These are phyloP conservation scores for Chaetophractus vellerosus DNA, from an alignment of 2,797 vertebrate species.

Conservation along the genomic window DNA sequence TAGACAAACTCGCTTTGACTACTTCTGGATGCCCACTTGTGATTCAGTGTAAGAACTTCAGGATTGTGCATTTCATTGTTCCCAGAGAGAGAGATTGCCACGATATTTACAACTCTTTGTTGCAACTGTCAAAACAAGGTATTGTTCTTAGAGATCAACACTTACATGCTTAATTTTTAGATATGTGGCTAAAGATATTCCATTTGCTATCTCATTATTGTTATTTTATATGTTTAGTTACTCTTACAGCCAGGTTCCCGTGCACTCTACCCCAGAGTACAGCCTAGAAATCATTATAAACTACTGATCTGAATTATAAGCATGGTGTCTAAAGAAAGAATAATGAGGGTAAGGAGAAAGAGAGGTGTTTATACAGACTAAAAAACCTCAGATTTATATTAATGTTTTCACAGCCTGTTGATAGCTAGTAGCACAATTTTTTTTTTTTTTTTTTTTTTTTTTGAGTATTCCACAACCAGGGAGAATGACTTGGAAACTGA, in stretches of 20 bases:
- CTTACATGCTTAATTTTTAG: not conserved
- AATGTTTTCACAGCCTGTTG: not conserved
- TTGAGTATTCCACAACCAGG: not conserved
- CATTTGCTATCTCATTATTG: conserved; percentile 9
- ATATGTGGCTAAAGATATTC: not conserved
- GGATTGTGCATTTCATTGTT: conserved; percentile 96
- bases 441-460: not conserved
- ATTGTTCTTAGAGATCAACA: conserved; percentile 58
- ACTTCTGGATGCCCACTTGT: conserved; percentile 97
- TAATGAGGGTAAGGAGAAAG: not conserved
- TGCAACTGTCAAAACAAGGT: conserved; percentile 96
- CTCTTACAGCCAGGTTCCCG: not conserved
- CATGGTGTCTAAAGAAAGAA: not conserved
- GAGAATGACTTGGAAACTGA: conserved; percentile 3
- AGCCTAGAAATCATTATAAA: conserved; percentile 26
- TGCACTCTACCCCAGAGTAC: not conserved
- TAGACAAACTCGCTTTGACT: conserved; percentile 97
- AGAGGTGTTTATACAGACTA: not conserved
- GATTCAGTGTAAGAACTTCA: conserved; percentile 98
- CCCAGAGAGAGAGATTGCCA: conserved; percentile 98
- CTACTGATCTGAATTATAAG: conserved; percentile 33
- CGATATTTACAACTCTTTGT: conserved; percentile 97
- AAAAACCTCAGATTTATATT: not conserved
- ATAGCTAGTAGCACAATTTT: not conserved
- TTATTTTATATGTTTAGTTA: conserved; percentile 63